These are phyloP conservation scores for Plebejus argus DNA, from an alignment of 2,888 invertebrate species.

Conservation along the genomic window DNA sequence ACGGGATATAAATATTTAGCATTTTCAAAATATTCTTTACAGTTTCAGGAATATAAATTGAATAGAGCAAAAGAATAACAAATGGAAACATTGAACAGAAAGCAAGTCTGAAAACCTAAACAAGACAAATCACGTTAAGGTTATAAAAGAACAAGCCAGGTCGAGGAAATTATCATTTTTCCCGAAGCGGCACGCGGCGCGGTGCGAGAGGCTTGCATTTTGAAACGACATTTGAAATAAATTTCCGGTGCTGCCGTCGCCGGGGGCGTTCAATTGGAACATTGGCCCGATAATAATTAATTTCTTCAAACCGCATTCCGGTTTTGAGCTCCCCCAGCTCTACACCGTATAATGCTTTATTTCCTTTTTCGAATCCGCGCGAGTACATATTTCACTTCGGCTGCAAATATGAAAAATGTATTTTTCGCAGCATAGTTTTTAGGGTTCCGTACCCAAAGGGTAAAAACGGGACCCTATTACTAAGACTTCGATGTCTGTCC, in stretches of 20 bases:
- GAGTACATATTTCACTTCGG: conserved; percentile 27
- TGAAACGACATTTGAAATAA: conserved; percentile 74
- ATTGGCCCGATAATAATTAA: conserved; percentile 76
- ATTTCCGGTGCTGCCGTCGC: conserved; percentile 65
- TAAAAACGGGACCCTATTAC: too few relatives aligned
- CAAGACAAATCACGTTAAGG: conserved; percentile 29
- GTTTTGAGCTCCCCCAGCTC: conserved; percentile 36
- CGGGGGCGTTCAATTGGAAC: conserved; percentile 68
- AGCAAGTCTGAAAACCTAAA: not conserved
- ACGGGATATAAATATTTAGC: too few relatives aligned
- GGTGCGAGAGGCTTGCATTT: conserved; percentile 59
- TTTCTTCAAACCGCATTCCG: conserved; percentile 56
- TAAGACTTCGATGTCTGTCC: too few relatives aligned
- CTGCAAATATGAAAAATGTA: conserved; percentile 32
- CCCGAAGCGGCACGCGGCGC: conserved; percentile 47
- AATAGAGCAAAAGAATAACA: not conserved
- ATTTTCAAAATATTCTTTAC: not conserved
- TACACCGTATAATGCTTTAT: conserved; percentile 20
- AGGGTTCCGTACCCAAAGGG: too few relatives aligned
- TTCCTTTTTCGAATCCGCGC: conserved; percentile 26
- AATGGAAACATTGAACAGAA: not conserved
- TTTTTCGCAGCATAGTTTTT: conserved; percentile 6
- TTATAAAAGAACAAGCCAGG: conserved; percentile 28
- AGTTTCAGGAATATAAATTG: not conserved
- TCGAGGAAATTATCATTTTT: conserved; percentile 65